Percentiles rank a stretch among this genome's conserved stretches.
Conservation (phyloP, 2,888 invertebrate species). For the Drosophila mulleri region DNA sequence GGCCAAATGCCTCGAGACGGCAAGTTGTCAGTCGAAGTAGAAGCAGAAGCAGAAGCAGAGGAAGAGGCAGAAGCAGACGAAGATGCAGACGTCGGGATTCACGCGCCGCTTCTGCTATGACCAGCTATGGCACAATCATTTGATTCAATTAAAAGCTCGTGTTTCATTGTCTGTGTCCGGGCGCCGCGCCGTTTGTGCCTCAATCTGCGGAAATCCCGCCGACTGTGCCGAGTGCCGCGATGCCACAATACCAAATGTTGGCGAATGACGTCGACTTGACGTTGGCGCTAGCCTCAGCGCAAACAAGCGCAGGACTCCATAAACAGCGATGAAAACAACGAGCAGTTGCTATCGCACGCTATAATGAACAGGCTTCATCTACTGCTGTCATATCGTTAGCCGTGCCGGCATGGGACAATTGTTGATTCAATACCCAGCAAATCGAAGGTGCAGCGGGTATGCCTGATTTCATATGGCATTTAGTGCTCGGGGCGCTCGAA, state of each 20-base stretch:
- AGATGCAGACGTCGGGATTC: neutral
- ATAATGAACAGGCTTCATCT: constrained; percentile 8
- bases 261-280: neutral
- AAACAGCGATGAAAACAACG: constrained; percentile 8
- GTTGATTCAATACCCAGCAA: constrained; percentile 3
- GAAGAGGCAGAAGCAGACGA: neutral
- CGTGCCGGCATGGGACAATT: neutral
- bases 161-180: constrained; percentile 33
- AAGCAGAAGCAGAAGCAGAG: too few species aligned
- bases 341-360: constrained; percentile 6
- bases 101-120: constrained; percentile 19
- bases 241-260: constrained; percentile 6
- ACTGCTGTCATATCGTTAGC: neutral
- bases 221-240: neutral
- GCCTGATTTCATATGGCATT: neutral
- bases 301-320: constrained; percentile 3
- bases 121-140: constrained; percentile 33
- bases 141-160: constrained; percentile 69
- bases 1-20: constrained; percentile 9
- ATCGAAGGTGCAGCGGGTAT: neutral
- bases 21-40: neutral
- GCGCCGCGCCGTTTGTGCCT: neutral
- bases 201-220: constrained; percentile 7
- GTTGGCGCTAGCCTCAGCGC: neutral
- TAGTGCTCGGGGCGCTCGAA: too few species aligned